A percentile compares a stretch with the other conserved stretches of the same genome.
Evolutionary conservation across 2,888 invertebrate species (phyloP).

Genomic region (Rotaria macrura): DNA sequence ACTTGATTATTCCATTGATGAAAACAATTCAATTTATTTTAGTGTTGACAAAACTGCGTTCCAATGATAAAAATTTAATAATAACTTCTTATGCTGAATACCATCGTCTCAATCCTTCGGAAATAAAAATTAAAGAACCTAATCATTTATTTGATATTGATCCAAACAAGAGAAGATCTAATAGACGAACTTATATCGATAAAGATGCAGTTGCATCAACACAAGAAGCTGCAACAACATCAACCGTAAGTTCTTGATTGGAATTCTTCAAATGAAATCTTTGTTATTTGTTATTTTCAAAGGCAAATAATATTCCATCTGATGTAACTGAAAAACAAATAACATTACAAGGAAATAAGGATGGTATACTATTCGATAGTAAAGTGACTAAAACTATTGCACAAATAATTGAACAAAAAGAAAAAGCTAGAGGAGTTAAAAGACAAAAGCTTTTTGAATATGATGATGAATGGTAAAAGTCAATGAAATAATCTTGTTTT

Average conservation of each 20-base stretch:
- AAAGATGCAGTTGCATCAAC: background rate
- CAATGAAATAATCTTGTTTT: background rate
- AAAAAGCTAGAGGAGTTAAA: background rate
- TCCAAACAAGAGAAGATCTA: background rate
- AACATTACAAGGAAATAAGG: background rate
- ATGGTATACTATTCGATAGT: background rate
- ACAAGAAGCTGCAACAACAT: background rate
- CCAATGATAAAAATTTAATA: background rate
- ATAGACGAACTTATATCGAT: background rate
- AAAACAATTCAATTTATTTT: background rate
- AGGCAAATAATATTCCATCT: background rate
- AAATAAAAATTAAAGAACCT: background rate
- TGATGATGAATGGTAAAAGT: background rate
- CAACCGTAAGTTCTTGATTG: background rate
- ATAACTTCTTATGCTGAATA: background rate
- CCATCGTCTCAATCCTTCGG: background rate
- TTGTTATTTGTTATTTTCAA: background rate
- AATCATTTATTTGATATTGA: background rate
- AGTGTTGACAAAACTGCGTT: background rate
- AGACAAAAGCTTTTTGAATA: background rate
- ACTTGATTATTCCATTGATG: too few relatives aligned
- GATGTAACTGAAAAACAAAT: background rate
- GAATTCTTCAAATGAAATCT: background rate
- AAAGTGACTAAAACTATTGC: background rate
- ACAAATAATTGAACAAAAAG: background rate